These are phyloP conservation scores for Trachemys scripta DNA, from an alignment of 2,113 vertebrate genomes.

Conservation along the genomic window DNA sequence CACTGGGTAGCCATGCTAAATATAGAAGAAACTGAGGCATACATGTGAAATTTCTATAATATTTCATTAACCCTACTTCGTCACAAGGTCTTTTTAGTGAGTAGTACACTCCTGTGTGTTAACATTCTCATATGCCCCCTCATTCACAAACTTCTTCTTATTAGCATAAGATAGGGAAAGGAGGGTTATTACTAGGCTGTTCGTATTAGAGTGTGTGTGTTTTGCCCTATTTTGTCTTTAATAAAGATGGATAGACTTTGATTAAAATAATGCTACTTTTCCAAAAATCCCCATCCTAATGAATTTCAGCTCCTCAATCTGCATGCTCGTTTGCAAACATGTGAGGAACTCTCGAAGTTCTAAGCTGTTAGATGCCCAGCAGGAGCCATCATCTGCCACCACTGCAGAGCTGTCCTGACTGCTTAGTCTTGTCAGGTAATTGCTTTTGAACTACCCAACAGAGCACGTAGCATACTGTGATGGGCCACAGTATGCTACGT, in stretches of 20 bases:
- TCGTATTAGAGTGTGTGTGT: conserved; percentile 1
- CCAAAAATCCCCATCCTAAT: not conserved
- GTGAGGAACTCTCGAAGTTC: not conserved
- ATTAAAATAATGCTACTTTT: conserved; percentile 26
- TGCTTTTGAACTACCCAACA: not conserved
- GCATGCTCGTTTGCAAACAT: not conserved
- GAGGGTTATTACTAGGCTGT: not conserved
- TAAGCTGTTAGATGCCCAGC: not conserved
- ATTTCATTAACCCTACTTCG: not conserved
- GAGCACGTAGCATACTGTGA: not conserved
- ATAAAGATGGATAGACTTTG: conserved; percentile 20
- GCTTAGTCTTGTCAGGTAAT: not conserved
- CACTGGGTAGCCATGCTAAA: not conserved
- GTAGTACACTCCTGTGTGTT: not conserved
- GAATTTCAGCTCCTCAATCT: not conserved
- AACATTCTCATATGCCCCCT: not conserved
- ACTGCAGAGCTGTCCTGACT: not conserved
- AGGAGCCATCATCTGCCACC: not conserved
- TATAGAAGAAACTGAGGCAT: not conserved
- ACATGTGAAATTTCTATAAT: not conserved
- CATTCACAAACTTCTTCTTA: not conserved
- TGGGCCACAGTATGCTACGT: not conserved
- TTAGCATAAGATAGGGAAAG: not conserved
- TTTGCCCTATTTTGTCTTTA: conserved; percentile 27
- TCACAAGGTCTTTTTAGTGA: not conserved